Percentiles rank a stretch among this genome's conserved stretches.
phyloP scores from a whole-genome alignment of 1,140 invertebrate genomes.

The Arion vulgaris region DNA sequence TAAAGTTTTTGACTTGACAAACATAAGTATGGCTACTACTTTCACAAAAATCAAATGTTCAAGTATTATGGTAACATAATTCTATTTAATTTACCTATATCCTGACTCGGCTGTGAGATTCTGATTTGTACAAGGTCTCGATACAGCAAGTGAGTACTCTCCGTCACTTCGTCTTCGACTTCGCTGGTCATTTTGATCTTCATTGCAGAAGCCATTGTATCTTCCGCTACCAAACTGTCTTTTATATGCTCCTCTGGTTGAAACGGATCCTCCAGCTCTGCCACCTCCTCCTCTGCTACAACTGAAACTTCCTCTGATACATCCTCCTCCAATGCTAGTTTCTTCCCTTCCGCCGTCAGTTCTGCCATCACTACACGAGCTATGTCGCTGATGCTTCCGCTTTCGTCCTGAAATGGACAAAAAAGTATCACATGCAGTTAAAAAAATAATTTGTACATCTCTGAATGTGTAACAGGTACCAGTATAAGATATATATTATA shows the following conservation, averaged over 20 bases:
- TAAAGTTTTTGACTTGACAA: too few relatives aligned
- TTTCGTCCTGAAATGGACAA: constrained; percentile 56
- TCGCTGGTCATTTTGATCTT: neutral
- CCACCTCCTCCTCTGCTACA: neutral
- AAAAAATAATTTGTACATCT: too few relatives aligned
- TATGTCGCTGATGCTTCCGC: constrained; percentile 68
- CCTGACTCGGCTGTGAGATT: constrained; percentile 32
- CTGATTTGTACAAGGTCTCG: constrained; percentile 23
- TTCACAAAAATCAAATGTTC: too few relatives aligned
- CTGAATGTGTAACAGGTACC: too few relatives aligned
- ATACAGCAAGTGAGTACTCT: constrained; percentile 13
- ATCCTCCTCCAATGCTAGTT: constrained; percentile 49
- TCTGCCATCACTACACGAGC: constrained; percentile 65
- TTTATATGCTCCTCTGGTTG: neutral
- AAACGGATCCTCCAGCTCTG: neutral
- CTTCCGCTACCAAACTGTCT: neutral
- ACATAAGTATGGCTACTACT: too few relatives aligned
- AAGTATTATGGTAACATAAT: too few relatives aligned
- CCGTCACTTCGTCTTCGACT: constrained; percentile 23
- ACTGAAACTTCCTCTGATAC: constrained; percentile 15
- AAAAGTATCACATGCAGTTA: neutral
- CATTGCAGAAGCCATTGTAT: neutral
- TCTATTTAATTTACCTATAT: constrained; percentile 19
- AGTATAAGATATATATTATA: too few relatives aligned
- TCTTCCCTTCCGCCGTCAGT: constrained; percentile 53